Evolutionary conservation across 35 echinoderm and acorn worm genomes (phyloP), one percentile per base, ranked within the genome.

Genomic region (Ophioderma brevispina): DNA sequence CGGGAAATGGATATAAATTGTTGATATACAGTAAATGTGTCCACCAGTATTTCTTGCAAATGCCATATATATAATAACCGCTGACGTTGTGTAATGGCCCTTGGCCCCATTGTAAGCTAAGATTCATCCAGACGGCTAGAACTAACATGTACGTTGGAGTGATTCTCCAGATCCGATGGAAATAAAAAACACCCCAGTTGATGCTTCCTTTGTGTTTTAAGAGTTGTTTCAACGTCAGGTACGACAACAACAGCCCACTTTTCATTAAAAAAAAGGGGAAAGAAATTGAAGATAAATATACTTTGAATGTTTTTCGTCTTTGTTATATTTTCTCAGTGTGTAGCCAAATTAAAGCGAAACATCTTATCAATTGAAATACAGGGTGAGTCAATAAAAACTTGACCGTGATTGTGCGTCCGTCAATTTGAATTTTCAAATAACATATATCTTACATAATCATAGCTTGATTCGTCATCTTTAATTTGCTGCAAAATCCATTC

Each of bases 21-120:
- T 98, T 98, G 75, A 98, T 90, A 64, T 94, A 98, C 39, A 98
- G 30, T 19, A 98, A 64, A 64, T 98, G 94, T 0, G 92, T 89
- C 96, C 96, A 98, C 96, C 96, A 98, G 23, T 92, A 92, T 2
- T 98, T 76, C 36, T n/a, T 39, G 77, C 96, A 98, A 2, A 63
- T 0, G 25, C 32, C 14, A 13, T 79, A 63, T 0, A 40, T 43
- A 13, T 35, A 21, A 0, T 35, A 21, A 10, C 30, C 23, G 0
- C 55, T 13, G 4, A 19, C 31, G 0, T 56, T 39, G 38, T 87
- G 87, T 0, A 0, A 31, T 17, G 86, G 76, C 35, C 94, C 94
- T 21, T 87, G 31, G 6, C 89, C 92, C 34, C 92, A 94, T 33
- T 98, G 86, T 30, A 88, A 46, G 0, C 80, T 6, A 1, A 94